phyloP scores from a whole-genome alignment of 64 coral and sea anemone genomes.

The Pachyseris speciosa region DNA sequence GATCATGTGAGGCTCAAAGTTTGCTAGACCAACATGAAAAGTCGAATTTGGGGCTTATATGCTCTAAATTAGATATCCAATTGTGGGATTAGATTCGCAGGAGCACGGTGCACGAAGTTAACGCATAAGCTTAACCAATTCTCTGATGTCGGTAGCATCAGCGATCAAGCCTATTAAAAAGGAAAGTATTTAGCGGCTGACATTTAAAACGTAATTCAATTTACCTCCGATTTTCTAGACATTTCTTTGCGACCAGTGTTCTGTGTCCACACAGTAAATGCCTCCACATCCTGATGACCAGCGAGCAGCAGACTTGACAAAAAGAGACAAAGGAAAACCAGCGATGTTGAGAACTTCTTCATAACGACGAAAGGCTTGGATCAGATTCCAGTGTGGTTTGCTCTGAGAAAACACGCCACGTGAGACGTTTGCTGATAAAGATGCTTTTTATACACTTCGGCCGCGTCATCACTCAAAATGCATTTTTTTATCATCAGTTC shows the following conservation, averaged over 20 bases:
- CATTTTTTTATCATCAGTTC: neutral
- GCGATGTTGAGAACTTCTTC: neutral
- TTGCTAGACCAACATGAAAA: no score
- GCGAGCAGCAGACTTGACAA: neutral
- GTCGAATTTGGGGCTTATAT: no score
- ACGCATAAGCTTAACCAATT: no score
- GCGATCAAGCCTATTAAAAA: no score
- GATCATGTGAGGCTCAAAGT: no score
- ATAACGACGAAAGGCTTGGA: neutral
- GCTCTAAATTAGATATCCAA: no score
- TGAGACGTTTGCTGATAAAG: neutral
- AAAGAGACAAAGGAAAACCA: neutral
- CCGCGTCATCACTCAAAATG: neutral
- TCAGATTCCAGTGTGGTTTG: neutral
- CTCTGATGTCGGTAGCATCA: no score
- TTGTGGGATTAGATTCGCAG: no score
- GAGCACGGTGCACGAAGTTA: no score
- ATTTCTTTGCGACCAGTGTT: neutral
- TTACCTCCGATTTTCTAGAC: neutral
- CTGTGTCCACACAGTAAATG: neutral
- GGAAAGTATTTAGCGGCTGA: no score
- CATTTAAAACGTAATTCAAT: no score
- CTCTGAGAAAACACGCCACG: neutral
- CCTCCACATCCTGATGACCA: neutral
- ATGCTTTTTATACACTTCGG: neutral